Percentiles rank a stretch among this genome's conserved stretches.
Conservation (phyloP, 2,888 invertebrate species). For the Corbicula japonica region DNA sequence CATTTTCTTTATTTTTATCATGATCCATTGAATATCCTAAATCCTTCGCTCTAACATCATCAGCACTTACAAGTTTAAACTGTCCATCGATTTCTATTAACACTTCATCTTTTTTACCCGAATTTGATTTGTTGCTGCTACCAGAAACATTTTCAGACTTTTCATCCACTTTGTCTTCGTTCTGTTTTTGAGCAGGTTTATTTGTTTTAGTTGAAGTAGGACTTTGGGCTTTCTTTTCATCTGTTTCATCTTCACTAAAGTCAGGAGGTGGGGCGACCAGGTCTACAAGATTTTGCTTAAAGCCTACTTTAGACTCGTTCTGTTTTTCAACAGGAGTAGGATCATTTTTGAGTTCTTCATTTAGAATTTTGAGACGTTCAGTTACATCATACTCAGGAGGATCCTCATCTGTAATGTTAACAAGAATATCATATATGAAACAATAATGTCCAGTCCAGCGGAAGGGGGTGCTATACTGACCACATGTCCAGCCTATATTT, state of each 20-base stretch:
- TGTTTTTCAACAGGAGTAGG: conserved; percentile 78
- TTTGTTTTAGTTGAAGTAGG: conserved; percentile 28
- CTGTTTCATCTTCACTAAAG: conserved; percentile 74
- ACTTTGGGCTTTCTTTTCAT: conserved; percentile 56
- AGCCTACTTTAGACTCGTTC: conserved; percentile 79
- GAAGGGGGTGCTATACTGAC: too few relatives aligned
- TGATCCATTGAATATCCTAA: conserved; percentile 60
- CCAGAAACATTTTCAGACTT: conserved; percentile 57
- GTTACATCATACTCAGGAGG: conserved; percentile 85
- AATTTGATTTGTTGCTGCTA: conserved; percentile 57
- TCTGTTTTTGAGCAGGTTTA: conserved; percentile 48
- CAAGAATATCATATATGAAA: too few relatives aligned
- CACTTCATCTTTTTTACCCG: conserved; percentile 78
- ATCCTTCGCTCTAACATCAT: conserved; percentile 80
- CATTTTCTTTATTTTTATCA: conserved; percentile 64
- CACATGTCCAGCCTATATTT: too few relatives aligned
- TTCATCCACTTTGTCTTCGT: conserved; percentile 58
- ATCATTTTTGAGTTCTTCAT: conserved; percentile 83
- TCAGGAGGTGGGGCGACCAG: conserved; percentile 83
- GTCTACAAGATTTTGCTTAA: conserved; percentile 83
- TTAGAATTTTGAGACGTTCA: conserved; percentile 82
- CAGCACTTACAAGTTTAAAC: conserved; percentile 81
- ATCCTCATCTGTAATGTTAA: conserved; percentile 70
- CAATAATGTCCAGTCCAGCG: too few relatives aligned
- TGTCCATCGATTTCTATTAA: conserved; percentile 84